These are phyloP conservation scores for Oryctes rhinoceros DNA, from an alignment of 1,140 invertebrate species.

Conservation along the genomic window DNA sequence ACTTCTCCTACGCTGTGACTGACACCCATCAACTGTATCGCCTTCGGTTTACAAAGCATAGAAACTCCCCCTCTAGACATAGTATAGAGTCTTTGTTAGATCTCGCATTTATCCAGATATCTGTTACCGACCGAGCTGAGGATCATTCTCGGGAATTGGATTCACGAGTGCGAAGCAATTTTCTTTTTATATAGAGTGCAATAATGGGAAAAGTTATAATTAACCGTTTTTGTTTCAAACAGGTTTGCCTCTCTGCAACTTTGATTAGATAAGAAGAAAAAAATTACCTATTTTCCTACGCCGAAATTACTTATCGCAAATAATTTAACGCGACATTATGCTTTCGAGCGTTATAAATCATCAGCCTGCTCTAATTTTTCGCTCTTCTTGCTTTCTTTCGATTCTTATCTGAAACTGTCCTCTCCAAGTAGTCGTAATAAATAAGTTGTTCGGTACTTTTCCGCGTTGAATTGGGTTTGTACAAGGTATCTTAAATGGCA, in stretches of 20 bases:
- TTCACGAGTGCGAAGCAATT: slow-evolving; percentile 40
- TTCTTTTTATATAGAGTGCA: slow-evolving; percentile 41
- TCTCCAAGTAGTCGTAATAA: not conserved
- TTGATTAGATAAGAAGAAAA: slow-evolving; percentile 42
- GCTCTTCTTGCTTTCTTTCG: slow-evolving; percentile 10
- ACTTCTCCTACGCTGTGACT: slow-evolving; percentile 33
- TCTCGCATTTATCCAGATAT: slow-evolving; percentile 39
- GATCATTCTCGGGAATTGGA: slow-evolving; percentile 40
- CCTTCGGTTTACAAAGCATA: slow-evolving; percentile 38
- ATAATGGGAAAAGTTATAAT: slow-evolving; percentile 44
- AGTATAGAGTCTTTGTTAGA: slow-evolving; percentile 33
- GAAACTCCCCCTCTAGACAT: not conserved
- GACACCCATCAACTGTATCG: slow-evolving; percentile 39
- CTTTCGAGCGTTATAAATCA: slow-evolving; percentile 13
- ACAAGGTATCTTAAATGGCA: too few species aligned
- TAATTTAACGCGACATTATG: slow-evolving; percentile 41
- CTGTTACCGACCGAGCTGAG: slow-evolving; percentile 35
- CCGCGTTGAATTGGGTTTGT: too few species aligned
- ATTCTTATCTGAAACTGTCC: not conserved
- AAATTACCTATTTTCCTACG: slow-evolving; percentile 22
- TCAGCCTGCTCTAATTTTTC: not conserved
- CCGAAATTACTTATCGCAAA: slow-evolving; percentile 36
- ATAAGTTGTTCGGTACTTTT: too few species aligned
- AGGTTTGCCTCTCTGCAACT: slow-evolving; percentile 25
- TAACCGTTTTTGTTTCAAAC: slow-evolving; percentile 41